Evolutionary conservation across 2,797 vertebrate species (phyloP).

Genomic region (Spea hammondii): DNA sequence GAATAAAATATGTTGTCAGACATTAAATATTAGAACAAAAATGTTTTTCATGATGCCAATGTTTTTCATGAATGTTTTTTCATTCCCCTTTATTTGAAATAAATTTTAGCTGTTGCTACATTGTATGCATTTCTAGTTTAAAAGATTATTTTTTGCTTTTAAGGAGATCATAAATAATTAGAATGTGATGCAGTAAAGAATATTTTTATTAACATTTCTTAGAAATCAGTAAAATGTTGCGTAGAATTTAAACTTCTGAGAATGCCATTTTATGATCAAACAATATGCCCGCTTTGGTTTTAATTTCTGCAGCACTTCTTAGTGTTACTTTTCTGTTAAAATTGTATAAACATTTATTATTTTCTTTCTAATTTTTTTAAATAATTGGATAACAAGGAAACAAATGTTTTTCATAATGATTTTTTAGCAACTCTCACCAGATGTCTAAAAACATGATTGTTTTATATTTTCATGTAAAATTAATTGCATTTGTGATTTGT

Average conservation of each 20-base stretch:
- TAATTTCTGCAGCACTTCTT: too few relatives aligned
- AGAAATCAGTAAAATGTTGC: not conserved
- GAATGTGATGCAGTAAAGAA: not conserved
- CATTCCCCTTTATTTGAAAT: not conserved
- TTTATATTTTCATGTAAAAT: too few relatives aligned
- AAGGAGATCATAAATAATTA: not conserved
- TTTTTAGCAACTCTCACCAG: too few relatives aligned
- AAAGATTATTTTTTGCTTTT: slow-evolving; percentile 14
- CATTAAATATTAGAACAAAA: slow-evolving; percentile 6
- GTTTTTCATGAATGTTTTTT: slow-evolving; percentile 6
- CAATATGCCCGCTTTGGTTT: not conserved
- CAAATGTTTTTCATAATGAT: too few relatives aligned
- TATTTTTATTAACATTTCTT: not conserved
- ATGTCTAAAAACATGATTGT: too few relatives aligned
- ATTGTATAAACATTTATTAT: too few relatives aligned
- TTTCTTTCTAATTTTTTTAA: too few relatives aligned
- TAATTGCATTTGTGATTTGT: too few relatives aligned
- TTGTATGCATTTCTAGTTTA: not conserved
- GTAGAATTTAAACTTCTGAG: not conserved
- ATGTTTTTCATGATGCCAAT: not conserved
- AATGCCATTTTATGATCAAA: not conserved
- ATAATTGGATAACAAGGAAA: too few relatives aligned
- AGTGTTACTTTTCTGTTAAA: too few relatives aligned
- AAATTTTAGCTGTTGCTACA: not conserved
- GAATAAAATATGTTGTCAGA: too few relatives aligned